phyloP scores from a whole-genome alignment of 2,113 vertebrate species.

The Pelecanoides urinatrix region DNA sequence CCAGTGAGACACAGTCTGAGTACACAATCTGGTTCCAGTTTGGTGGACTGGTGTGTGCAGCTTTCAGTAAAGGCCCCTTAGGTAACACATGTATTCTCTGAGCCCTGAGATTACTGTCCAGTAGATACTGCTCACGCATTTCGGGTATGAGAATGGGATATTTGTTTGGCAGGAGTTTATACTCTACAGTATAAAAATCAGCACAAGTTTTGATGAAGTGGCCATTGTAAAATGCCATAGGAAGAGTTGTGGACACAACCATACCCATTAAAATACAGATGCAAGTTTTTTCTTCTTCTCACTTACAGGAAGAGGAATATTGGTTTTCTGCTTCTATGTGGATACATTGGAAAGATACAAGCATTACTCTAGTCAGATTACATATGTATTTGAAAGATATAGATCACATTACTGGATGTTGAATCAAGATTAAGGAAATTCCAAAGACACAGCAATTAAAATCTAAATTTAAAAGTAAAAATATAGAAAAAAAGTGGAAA shows the following conservation, averaged over 20 bases:
- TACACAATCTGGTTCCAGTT: neutral
- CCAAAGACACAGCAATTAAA: neutral
- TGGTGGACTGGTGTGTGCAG: neutral
- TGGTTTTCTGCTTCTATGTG: neutral
- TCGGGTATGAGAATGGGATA: neutral
- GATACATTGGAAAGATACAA: neutral
- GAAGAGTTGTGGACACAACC: neutral
- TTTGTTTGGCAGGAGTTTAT: neutral
- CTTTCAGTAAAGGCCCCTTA: neutral
- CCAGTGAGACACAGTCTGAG: fast-evolving
- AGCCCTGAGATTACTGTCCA: neutral
- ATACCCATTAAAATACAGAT: neutral
- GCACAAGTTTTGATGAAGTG: neutral
- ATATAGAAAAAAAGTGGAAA: neutral
- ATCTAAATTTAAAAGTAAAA: neutral
- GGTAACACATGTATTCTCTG: neutral
- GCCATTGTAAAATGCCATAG: neutral
- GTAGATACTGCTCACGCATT: neutral
- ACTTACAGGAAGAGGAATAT: neutral
- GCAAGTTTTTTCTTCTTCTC: neutral
- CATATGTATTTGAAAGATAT: neutral
- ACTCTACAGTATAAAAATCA: neutral
- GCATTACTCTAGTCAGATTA: neutral
- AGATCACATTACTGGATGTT: neutral
- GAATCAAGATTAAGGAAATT: neutral